These are phyloP conservation scores for Napeogenes sylphis DNA, from an alignment of 2,888 invertebrate species.

Conservation along the genomic window DNA sequence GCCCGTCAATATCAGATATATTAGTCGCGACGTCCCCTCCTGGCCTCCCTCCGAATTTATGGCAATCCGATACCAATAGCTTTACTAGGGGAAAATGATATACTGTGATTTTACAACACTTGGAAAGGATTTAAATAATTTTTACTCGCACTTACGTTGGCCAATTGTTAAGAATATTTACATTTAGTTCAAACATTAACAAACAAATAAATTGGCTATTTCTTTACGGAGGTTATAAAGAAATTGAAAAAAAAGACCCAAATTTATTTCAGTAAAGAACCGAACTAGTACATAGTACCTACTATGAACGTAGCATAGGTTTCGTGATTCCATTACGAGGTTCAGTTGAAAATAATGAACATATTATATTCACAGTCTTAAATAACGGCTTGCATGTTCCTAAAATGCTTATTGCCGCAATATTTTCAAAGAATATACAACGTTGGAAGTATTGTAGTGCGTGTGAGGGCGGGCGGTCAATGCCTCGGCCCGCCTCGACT, in stretches of 20 bases:
- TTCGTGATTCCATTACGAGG: slow-evolving; percentile 16
- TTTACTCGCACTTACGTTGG: neutral
- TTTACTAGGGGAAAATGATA: neutral
- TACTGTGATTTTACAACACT: neutral
- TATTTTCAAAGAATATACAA: slow-evolving; percentile 43
- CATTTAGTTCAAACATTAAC: no score
- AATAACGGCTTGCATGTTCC: slow-evolving; percentile 55
- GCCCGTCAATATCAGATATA: slow-evolving; percentile 57
- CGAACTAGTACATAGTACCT: neutral
- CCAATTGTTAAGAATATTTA: neutral
- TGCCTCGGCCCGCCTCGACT: slow-evolving; percentile 36
- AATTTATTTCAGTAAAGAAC: no score
- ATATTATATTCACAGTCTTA: slow-evolving; percentile 39
- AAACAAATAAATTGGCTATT: no score
- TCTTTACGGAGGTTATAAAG: no score
- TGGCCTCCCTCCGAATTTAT: slow-evolving; percentile 54
- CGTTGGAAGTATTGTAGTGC: slow-evolving; percentile 40
- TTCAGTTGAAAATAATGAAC: slow-evolving; percentile 22
- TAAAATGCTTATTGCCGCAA: slow-evolving; percentile 44
- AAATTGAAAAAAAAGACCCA: no score
- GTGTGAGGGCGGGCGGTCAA: slow-evolving; percentile 49
- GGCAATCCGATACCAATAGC: slow-evolving; percentile 59
- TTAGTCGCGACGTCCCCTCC: slow-evolving; percentile 40
- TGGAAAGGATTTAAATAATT: neutral
- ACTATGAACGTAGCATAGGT: neutral